Percentiles rank a stretch among this genome's conserved stretches.
Evolutionary conservation across 1,140 invertebrate genomes (phyloP).

Genomic region (Euschistus heros): DNA sequence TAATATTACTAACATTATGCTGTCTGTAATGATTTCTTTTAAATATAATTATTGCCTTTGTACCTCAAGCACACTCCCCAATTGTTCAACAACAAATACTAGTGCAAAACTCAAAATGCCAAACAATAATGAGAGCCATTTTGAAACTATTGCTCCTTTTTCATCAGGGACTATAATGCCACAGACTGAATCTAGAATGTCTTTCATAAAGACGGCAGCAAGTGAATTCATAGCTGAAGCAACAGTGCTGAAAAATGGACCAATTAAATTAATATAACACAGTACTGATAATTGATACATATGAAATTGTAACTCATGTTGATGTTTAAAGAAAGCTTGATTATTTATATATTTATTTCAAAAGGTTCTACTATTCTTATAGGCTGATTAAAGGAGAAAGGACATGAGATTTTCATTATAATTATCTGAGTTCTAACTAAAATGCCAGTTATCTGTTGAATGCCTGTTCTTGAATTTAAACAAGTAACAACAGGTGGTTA

Average conservation of each 20-base stretch:
- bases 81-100: slow-evolving; percentile 68
- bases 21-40: neutral
- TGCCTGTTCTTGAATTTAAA: too few relatives aligned
- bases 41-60: slow-evolving; percentile 14
- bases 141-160: slow-evolving; percentile 53
- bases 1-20: neutral
- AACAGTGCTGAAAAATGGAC: slow-evolving; percentile 57
- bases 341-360: too few relatives aligned
- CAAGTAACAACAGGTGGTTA: too few relatives aligned
- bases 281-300: too few relatives aligned
- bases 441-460: too few relatives aligned
- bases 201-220: slow-evolving; percentile 80
- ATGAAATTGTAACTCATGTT: too few relatives aligned
- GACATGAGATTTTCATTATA: too few relatives aligned
- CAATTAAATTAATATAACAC: too few relatives aligned
- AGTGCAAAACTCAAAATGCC: slow-evolving; percentile 50
- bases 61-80: slow-evolving; percentile 71
- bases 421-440: too few relatives aligned
- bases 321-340: too few relatives aligned
- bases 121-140: slow-evolving; percentile 49
- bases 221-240: slow-evolving; percentile 84
- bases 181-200: slow-evolving; percentile 61
- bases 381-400: too few relatives aligned
- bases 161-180: slow-evolving; percentile 54
- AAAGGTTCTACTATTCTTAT: too few relatives aligned